These are phyloP conservation scores for Brachionichthys hirsutus DNA, from an alignment of 2,113 vertebrate genomes.

Conservation along the genomic window DNA sequence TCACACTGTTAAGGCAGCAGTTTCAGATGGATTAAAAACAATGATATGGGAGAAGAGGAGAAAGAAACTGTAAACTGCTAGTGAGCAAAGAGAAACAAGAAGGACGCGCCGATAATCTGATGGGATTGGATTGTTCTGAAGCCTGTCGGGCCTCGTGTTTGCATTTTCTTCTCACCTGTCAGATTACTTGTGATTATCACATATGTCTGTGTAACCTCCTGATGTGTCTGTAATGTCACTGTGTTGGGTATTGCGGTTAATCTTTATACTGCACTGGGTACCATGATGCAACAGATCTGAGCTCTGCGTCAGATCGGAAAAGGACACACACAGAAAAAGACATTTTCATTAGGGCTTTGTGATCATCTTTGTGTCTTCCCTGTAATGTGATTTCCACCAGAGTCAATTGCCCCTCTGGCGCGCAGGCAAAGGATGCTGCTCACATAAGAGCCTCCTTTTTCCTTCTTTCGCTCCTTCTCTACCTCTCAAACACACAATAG, in stretches of 20 bases:
- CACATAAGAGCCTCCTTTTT: conserved; percentile 27
- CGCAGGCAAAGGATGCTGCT: conserved; percentile 30
- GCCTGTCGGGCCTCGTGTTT: too few species aligned
- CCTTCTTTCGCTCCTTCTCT: not conserved
- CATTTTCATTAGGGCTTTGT: conserved; percentile 60
- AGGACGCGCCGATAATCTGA: too few species aligned
- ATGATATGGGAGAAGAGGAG: too few species aligned
- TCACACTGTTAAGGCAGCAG: too few species aligned
- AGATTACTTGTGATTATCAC: too few species aligned
- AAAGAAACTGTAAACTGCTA: too few species aligned
- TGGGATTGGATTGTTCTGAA: too few species aligned
- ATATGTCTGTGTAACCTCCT: not conserved
- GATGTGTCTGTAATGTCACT: too few species aligned
- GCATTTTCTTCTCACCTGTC: too few species aligned
- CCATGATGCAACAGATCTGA: conserved; percentile 8
- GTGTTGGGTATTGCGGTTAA: too few species aligned
- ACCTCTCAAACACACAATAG: not conserved
- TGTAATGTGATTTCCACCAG: conserved; percentile 64
- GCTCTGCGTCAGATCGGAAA: conserved; percentile 15
- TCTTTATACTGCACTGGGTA: not conserved
- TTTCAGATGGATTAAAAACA: too few species aligned
- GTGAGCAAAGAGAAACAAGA: too few species aligned
- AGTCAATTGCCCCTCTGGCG: conserved; percentile 57
- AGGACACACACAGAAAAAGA: conserved; percentile 35
- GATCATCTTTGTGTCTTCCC: conserved; percentile 54